phyloP scores from a whole-genome alignment of 2,888 invertebrate genomes.

The Callosobruchus maculatus region DNA sequence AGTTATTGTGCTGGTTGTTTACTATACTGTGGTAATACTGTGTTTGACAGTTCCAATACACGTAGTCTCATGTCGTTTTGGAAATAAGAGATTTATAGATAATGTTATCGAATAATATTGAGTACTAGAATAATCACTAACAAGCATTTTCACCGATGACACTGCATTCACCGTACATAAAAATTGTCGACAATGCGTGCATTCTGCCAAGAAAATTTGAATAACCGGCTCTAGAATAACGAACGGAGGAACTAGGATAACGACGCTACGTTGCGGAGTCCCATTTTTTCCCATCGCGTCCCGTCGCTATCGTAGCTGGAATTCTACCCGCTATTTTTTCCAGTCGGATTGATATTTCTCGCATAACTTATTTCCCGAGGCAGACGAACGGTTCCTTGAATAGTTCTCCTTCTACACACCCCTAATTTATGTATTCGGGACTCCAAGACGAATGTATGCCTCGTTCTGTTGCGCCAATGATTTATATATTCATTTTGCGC shows the following conservation, averaged over 20 bases:
- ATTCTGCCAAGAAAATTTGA: not conserved
- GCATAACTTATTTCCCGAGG: constrained; percentile 14
- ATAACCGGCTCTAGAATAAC: not conserved
- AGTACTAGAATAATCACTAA: no score
- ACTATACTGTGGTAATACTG: no score
- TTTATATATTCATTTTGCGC: constrained; percentile 28
- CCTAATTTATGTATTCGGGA: constrained; percentile 19
- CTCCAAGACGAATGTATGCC: constrained; percentile 16
- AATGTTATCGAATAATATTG: no score
- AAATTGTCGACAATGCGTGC: not conserved
- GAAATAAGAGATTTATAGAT: no score
- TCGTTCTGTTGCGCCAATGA: constrained; percentile 20
- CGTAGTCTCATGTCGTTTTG: no score
- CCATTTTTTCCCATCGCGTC: not conserved
- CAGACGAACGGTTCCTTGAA: constrained; percentile 31
- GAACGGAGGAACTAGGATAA: not conserved
- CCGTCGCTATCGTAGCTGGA: not conserved
- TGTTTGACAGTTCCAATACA: no score
- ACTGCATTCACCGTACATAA: not conserved
- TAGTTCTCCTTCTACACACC: not conserved
- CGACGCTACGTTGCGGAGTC: not conserved
- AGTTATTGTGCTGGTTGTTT: no score
- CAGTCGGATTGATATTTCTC: not conserved
- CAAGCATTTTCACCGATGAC: no score
- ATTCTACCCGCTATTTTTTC: not conserved